These are phyloP conservation scores for Catharus minimus DNA, from an alignment of 2,113 vertebrate genomes.

Conservation along the genomic window DNA sequence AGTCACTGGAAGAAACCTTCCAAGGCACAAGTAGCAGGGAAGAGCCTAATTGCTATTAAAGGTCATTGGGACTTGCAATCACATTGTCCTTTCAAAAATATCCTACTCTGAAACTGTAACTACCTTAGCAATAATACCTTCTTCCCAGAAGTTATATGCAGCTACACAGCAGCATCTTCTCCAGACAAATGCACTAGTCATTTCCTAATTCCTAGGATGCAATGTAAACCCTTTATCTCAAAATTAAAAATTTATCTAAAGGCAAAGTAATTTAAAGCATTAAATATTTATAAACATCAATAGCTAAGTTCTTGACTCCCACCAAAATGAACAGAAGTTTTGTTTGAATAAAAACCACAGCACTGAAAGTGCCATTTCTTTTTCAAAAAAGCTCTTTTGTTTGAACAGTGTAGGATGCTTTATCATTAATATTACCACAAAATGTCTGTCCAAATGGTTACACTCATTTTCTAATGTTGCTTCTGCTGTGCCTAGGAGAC, in stretches of 20 bases:
- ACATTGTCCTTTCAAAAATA: not conserved
- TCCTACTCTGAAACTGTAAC: not conserved
- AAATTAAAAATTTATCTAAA: conserved; percentile 49
- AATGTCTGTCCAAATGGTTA: not conserved
- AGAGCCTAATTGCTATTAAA: not conserved
- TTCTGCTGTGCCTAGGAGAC: not conserved
- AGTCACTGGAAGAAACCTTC: not conserved
- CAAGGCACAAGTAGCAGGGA: not conserved
- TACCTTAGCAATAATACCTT: not conserved
- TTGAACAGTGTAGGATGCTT: not conserved
- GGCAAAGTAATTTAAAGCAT: conserved; percentile 16
- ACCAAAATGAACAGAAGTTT: not conserved
- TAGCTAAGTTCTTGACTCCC: not conserved
- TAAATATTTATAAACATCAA: conserved; percentile 32
- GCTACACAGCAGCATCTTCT: not conserved
- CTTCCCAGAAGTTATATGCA: not conserved
- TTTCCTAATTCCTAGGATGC: not conserved
- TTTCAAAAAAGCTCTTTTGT: not conserved
- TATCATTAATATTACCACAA: not conserved
- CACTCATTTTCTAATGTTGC: not conserved
- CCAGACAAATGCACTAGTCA: not conserved
- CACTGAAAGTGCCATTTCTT: not conserved
- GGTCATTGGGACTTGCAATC: not conserved
- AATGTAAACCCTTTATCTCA: not conserved
- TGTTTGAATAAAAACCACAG: not conserved